Evolutionary conservation across 1,140 invertebrate species (phyloP), one percentile per base, ranked within the genome.

Genomic region (Melitaea cinxia): DNA sequence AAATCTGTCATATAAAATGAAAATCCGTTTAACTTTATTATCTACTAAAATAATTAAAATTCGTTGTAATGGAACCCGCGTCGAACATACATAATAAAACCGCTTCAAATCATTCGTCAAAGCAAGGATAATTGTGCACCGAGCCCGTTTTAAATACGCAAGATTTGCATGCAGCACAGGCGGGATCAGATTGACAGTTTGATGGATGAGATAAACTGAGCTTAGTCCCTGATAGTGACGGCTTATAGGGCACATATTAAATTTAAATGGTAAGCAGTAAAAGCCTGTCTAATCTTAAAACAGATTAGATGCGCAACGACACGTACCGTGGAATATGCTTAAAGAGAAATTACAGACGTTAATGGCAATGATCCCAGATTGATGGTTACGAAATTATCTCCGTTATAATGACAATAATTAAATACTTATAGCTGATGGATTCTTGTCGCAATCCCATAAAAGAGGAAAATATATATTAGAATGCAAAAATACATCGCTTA

Each of bases 121-220:
- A 19, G 14, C n/a, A 5, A 42, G 37, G 14, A 17, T 42, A 42
- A 42, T 23, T 59, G 56, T 59, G 26, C 42, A 59, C 42, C 17
- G 26, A 49, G 42, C 56, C 42, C 33, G 49, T 45, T 49, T 30
- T 50, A 42, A 53, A 49, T 39, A 33, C 52, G 56, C 42, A 33
- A 35, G 33, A 47, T 39, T 49, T 49, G 53, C 45, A 55, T 61
- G 45, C 37, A 42, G 17, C 45, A 33, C 59, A 45, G 54, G 28
- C 45, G 37, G 30, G 35, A 33, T 23, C 49, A 42, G 62, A 70
- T 61, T 65, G 68, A 63, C 57, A 65, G 35, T 42, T 61, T 65
- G 68, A 65, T 57, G 37, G 60, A 63, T 57, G 62, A 61, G 65
- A 68, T 68, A 68, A 65, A 65, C 57, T 23, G 53, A 19, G 58